Evolutionary conservation across 2,113 vertebrate genomes (phyloP), one percentile per base, ranked within the genome.

Genomic region (Phyllostomus hastatus): DNA sequence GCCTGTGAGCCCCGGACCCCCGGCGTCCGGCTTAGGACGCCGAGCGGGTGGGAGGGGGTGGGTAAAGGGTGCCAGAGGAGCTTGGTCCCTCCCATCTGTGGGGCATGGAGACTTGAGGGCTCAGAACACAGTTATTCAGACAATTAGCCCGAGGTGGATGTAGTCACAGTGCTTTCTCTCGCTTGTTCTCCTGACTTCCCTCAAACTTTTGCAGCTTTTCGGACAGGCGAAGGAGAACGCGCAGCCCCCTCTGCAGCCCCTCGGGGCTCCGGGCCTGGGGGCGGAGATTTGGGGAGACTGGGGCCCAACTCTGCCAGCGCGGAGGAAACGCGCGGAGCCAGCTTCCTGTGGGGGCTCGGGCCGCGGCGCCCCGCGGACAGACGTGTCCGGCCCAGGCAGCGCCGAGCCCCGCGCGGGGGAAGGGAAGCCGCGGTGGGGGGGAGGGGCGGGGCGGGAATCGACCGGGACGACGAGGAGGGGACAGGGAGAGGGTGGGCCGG

Each of bases 331-430:
- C 66, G 88, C 81, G 26, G 86, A 91, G 92, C 41, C 59, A 76
- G 97, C 91, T 98, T 98, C 97, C 95, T 98, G 95, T 93, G 95
- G 96, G 97, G 97, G 94, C 95, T 94, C 70, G 6, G 82, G 91
- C 96, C 82, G 90, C 52, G 43, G 90, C 91, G 95, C 97, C 97
- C 97, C 86, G 95, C 86, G 86, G 91, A 97, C 96, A 89, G 96
- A 95, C 95, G 97, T 96, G 97, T 97, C 97, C 97, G 88, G 97
- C 96, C 92, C 38, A 2, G 85, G 88, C 86, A 16, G 88, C 35
- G 48, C 48, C 1, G 16, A 82, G 75, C 35, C 81, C 2, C 19
- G 46, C 67, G 54, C 69, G 31, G 91, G 90, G 95, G 94, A 90
- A 88, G 97, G 97, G 94, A 83, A 90, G 17, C 15, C 66, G 81